Conservation (phyloP, 2,888 invertebrate species). For the Drosophila fulvimacula region DNA sequence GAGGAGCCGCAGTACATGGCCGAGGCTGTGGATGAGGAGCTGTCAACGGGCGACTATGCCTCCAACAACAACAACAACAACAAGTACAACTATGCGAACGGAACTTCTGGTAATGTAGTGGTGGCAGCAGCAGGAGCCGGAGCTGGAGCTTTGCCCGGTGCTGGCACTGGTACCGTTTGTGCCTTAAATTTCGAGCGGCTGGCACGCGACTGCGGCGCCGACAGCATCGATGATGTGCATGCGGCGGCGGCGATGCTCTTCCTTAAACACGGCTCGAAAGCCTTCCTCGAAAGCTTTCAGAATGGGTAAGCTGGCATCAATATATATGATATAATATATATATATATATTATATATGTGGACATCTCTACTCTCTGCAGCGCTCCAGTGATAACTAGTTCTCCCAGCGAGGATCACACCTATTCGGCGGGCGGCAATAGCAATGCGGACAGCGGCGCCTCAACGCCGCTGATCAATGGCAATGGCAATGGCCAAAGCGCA, state of each 20-base stretch:
- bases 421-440: constrained; percentile 88
- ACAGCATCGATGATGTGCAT: constrained; percentile 90
- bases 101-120: not conserved
- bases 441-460: constrained; percentile 77
- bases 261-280: constrained; percentile 93
- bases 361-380: constrained; percentile 47
- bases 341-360: not conserved
- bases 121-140: not conserved
- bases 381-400: constrained; percentile 91
- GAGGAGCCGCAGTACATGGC: constrained; percentile 54
- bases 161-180: constrained; percentile 35
- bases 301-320: constrained; percentile 78
- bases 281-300: constrained; percentile 85
- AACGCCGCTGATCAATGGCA: constrained; percentile 75
- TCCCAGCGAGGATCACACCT: constrained; percentile 97
- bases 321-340: not conserved
- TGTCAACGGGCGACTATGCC: constrained; percentile 74
- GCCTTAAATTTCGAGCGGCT: constrained; percentile 82
- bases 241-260: constrained; percentile 95
- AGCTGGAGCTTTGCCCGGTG: not conserved
- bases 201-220: constrained; percentile 85
- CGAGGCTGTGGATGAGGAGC: constrained; percentile 77
- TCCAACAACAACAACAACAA: constrained; percentile 49
- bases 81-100: constrained; percentile 43
- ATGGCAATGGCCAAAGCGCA: constrained; percentile 22